Evolutionary conservation across 2,113 vertebrate genomes (phyloP), one percentile per base, ranked within the genome.

Genomic region (Nycticryphes semicollaris): DNA sequence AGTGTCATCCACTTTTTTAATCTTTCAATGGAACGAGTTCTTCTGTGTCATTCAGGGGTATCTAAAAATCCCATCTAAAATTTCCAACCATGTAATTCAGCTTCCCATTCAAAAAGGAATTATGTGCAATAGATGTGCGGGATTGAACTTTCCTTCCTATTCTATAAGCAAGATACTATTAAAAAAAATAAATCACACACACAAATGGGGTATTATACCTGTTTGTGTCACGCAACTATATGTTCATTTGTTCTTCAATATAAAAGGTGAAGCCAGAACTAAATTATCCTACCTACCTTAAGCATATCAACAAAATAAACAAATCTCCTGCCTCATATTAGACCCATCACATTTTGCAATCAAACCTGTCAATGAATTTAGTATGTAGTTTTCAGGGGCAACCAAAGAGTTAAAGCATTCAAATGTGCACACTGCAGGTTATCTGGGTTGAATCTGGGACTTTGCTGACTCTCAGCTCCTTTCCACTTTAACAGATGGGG

Each of bases 401-500:
- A n/a, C 6, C 2, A 50, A 93, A 91, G 78, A 57, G 91, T 94
- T 83, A 88, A 94, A 73, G 43, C 59, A 86, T 76, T 86, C 69
- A 82, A 75, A 62, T 56, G 60, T 31, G 78, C 37, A 80, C 60
- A 33, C 81, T 69, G 64, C 39, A 45, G 93, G 95, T 95, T 96
- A 96, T 96, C 94, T 93, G 47, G 87, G 76, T 92, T 89, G 96
- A 97, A 97, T 87, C 89, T 70, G 51, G 84, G 95, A 96, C 93
- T 97, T 97, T 96, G 96, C 96, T 97, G 96, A 96, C 96, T 97
- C 94, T 97, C 90, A 92, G 69, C 94, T 96, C 78, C 87, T 90
- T 91, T 94, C 89, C 84, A 91, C 90, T 82, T 95, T 95, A 97
- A 96, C 93, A 94, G 95, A 80, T 83, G 91, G 97, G 94, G 98